phyloP scores from a whole-genome alignment of 2,797 vertebrate species.

The Cirrhinus mrigala region DNA sequence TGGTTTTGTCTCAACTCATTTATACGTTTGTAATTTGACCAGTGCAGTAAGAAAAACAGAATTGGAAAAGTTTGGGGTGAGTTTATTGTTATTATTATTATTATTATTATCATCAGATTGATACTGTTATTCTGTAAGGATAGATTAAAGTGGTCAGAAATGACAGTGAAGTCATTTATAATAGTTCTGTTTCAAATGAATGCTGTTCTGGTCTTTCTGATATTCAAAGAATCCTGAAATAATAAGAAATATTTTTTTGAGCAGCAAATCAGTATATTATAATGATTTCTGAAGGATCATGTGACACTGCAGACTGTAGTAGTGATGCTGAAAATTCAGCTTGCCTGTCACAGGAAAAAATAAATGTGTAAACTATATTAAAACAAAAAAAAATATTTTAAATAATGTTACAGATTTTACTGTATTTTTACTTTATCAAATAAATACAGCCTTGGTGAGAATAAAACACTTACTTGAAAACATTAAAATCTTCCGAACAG shows the following conservation, averaged over 20 bases:
- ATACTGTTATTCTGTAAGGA: neutral
- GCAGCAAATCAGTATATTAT: neutral
- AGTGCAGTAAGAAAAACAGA: neutral
- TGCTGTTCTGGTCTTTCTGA: too few species aligned
- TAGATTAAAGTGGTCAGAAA: neutral
- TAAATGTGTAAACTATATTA: neutral
- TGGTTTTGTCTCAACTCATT: neutral
- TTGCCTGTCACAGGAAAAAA: neutral
- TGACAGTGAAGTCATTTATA: neutral
- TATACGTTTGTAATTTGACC: neutral
- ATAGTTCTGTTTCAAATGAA: neutral
- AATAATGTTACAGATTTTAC: neutral
- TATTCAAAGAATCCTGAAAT: neutral
- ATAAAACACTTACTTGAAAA: too few species aligned
- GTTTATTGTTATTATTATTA: neutral
- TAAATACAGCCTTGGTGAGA: too few species aligned
- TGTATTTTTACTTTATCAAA: neutral
- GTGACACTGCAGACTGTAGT: neutral
- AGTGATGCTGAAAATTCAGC: neutral
- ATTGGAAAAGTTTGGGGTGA: neutral
- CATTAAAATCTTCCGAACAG: neutral
- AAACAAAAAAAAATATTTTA: constrained; percentile 4
- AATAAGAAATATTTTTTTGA: neutral
- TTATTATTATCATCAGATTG: neutral
- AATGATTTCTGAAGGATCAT: neutral